Evolutionary conservation across 2,113 vertebrate genomes (phyloP).

Genomic region (Amazona guildingii): DNA sequence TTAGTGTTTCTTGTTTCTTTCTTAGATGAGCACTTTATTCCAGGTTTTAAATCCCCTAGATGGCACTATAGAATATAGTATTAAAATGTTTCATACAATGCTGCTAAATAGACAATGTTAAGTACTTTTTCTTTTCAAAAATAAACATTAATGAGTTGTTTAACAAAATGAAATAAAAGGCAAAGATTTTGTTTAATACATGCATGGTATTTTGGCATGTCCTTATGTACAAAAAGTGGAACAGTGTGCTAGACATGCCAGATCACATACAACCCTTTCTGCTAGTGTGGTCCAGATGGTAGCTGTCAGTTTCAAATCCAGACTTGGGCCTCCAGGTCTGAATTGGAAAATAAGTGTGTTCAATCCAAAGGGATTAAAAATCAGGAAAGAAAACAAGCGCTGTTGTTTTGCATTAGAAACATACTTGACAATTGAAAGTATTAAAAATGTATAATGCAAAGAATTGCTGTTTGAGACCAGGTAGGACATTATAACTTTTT

Average conservation of each 20-base stretch:
- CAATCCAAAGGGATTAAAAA: conserved; percentile 43
- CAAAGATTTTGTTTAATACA: not conserved
- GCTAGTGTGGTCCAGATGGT: conserved; percentile 53
- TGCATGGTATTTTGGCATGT: conserved; percentile 22
- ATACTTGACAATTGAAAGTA: not conserved
- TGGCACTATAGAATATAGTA: conserved; percentile 79
- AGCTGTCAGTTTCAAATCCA: conserved; percentile 46
- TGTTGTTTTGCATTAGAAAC: conserved; percentile 17
- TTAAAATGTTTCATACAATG: conserved; percentile 65
- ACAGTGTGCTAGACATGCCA: not conserved
- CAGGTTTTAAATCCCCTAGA: conserved; percentile 75
- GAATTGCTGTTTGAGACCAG: not conserved
- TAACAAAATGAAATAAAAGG: conserved; percentile 29
- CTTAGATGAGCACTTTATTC: not conserved
- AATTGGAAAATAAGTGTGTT: conserved; percentile 47
- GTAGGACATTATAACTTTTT: conserved; percentile 1
- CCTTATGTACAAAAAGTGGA: not conserved
- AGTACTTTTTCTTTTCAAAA: conserved; percentile 61
- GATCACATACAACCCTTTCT: conserved; percentile 22
- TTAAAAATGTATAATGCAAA: not conserved
- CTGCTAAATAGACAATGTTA: conserved; percentile 40
- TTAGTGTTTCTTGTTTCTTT: conserved; percentile 20
- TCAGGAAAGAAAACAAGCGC: conserved; percentile 25
- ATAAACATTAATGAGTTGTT: conserved; percentile 46
- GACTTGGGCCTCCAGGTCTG: conserved; percentile 42